phyloP scores from a whole-genome alignment of 1,140 invertebrate species.

The Hestina assimilis region DNA sequence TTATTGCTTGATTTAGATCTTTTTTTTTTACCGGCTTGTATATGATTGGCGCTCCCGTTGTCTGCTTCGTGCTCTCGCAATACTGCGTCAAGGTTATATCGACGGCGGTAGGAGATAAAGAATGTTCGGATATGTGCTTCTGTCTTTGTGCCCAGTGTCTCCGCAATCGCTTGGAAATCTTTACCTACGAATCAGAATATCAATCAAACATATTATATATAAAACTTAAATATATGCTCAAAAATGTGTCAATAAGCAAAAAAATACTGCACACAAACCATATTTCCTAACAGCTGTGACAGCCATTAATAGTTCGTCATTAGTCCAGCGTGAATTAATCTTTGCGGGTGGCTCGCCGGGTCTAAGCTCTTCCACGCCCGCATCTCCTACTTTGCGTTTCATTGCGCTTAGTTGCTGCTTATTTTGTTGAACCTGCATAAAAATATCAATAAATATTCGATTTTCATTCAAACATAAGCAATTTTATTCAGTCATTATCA shows the following conservation, averaged over 20 bases:
- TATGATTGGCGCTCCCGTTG: constrained; percentile 57
- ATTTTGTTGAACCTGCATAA: constrained; percentile 92
- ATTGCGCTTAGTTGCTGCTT: constrained; percentile 94
- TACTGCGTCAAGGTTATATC: constrained; percentile 94
- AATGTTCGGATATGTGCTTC: constrained; percentile 94
- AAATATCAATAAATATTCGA: constrained; percentile 8
- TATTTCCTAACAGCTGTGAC: constrained; percentile 96
- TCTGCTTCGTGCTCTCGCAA: constrained; percentile 90
- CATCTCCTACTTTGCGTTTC: constrained; percentile 84
- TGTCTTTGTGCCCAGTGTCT: constrained; percentile 96
- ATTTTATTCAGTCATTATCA: neutral
- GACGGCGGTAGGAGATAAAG: constrained; percentile 92
- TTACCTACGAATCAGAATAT: constrained; percentile 79
- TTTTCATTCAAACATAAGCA: constrained; percentile 1
- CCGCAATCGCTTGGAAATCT: constrained; percentile 96
- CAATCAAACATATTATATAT: too few relatives aligned
- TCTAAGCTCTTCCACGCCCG: constrained; percentile 84
- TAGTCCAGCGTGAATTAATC: constrained; percentile 94
- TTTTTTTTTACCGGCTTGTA: constrained; percentile 63
- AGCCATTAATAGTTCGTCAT: constrained; percentile 93
- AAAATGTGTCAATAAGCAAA: neutral
- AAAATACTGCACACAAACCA: constrained; percentile 73
- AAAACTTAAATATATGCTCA: too few relatives aligned
- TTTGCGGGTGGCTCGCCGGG: constrained; percentile 84
- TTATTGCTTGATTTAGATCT: too few relatives aligned